These are phyloP conservation scores for Lathamus discolor DNA, from an alignment of 2,113 vertebrate genomes.

Conservation along the genomic window DNA sequence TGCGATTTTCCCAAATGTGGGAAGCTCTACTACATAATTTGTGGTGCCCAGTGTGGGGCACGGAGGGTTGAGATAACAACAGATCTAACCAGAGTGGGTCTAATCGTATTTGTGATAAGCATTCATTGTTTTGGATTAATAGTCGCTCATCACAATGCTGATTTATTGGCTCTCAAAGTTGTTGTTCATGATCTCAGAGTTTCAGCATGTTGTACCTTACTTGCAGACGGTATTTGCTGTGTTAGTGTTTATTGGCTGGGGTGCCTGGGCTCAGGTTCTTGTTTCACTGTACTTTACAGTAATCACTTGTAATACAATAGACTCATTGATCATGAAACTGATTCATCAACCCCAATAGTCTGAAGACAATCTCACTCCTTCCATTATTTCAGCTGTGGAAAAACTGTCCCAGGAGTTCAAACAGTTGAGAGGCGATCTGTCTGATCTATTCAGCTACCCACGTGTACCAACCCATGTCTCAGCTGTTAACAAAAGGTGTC, in stretches of 20 bases:
- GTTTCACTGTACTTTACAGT: not conserved
- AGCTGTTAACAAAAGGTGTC: not conserved
- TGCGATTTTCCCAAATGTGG: not conserved
- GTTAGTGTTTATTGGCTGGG: not conserved
- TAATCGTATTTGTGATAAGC: not conserved
- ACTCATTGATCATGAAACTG: not conserved
- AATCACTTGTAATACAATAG: not conserved
- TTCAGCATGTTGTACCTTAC: not conserved
- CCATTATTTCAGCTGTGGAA: not conserved
- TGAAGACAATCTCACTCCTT: not conserved
- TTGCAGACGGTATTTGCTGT: not conserved
- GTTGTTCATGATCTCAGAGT: not conserved
- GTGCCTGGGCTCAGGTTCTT: not conserved
- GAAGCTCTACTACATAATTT: not conserved
- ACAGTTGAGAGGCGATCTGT: not conserved
- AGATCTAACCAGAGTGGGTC: not conserved
- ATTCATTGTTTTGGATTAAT: not conserved
- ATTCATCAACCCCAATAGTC: not conserved
- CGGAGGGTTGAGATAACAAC: not conserved
- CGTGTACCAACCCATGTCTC: not conserved
- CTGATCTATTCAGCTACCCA: not conserved
- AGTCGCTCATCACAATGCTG: not conserved
- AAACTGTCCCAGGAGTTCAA: not conserved
- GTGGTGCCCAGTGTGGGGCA: not conserved
- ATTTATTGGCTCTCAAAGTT: not conserved